phyloP scores from a whole-genome alignment of 1,140 invertebrate genomes.

The Trinorchestia longiramus region DNA sequence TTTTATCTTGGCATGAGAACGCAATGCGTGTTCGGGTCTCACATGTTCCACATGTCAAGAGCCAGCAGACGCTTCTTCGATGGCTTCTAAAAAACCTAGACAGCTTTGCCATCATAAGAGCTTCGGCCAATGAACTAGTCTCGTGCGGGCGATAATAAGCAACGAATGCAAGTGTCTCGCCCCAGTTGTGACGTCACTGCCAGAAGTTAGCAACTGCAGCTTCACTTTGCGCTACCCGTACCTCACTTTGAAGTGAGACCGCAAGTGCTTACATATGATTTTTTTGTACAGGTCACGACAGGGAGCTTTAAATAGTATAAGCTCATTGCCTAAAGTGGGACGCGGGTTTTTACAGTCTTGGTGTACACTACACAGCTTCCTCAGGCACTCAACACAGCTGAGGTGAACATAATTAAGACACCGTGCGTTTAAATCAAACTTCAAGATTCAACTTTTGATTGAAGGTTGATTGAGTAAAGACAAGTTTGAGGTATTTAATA shows the following conservation, averaged over 20 bases:
- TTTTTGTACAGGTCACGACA: neutral
- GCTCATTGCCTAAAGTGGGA: neutral
- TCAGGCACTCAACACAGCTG: neutral
- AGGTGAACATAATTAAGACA: neutral
- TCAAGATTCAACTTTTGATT: neutral
- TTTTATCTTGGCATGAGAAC: neutral
- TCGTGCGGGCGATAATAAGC: neutral
- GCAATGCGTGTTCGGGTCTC: neutral
- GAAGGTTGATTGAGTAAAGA: neutral
- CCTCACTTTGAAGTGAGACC: neutral
- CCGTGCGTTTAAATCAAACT: neutral
- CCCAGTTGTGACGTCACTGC: neutral
- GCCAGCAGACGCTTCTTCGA: neutral
- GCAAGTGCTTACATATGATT: neutral
- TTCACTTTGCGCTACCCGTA: neutral
- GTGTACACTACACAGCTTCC: neutral
- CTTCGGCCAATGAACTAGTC: constrained; percentile 30
- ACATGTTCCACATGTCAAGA: neutral
- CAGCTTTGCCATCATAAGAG: neutral
- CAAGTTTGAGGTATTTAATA: neutral
- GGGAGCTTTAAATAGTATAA: neutral
- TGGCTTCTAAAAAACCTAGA: neutral
- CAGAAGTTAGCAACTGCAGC: constrained; percentile 12
- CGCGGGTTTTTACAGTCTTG: neutral
- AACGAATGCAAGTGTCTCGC: neutral